Evolutionary conservation across 2,888 invertebrate species (phyloP), one percentile per base, ranked within the genome.

Genomic region (Drosophila subsilvestris): DNA sequence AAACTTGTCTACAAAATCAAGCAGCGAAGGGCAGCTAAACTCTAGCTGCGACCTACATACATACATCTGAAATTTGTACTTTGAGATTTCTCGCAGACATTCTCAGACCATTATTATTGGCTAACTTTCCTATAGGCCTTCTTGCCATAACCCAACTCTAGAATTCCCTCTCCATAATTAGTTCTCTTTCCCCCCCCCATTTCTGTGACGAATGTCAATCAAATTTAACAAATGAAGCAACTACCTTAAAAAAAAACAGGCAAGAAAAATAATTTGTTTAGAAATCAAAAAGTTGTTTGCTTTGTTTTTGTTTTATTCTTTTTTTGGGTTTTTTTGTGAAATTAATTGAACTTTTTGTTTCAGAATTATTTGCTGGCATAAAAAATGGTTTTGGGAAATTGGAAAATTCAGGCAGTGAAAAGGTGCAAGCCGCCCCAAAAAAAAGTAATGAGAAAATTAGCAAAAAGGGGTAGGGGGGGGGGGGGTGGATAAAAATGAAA

Each of bases 1-100:
- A 49, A 65, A 65, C 42, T 48, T 49, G 63, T 65, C 61, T 60
- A 6, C 7, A n/a, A n/a, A 37, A 37, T 37, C 37, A 14, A n/a
- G 1, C 14, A 37, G 37, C 2, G 14, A 12, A 32, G 14, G 14
- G 5, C 5, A 37, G 6, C 14, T 1, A 14, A 14, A 37, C 32
- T 32, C 12, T 14, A 37, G 2, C 10, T 32, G 32, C 32, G 32
- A 32, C 32, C 32, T 1, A 32, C 5, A 12, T 14, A 2, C 5
- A 10, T 8, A 32, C 12, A 4, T 32, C 3, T 12, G 7, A n/a
- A 37, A 37, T 27, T 8, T 27, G 9, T 37, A 37, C n/a, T 37
- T 14, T 32, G 12, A 12, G 5, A 29, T 4, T 12, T 12, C 12
- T 5, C 32, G 4, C 12, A 32, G 32, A 3, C 14, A 6, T n/a